A percentile compares a stretch with the other conserved stretches of the same genome.
Evolutionary conservation across 2,113 vertebrate genomes (phyloP).

Genomic region (Hucho hucho): DNA sequence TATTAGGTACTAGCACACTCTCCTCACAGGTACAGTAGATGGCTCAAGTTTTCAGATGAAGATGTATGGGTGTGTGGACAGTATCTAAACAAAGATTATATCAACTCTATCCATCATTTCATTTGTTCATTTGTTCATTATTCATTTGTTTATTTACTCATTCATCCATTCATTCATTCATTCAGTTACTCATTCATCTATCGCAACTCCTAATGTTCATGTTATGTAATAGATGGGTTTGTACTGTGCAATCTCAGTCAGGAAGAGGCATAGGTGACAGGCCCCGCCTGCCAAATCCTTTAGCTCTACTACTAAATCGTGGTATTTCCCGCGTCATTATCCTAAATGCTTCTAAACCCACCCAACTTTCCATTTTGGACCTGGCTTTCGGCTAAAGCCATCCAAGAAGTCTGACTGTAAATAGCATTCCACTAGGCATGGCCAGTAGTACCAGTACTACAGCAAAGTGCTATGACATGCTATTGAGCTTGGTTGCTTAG

Average conservation of each 20-base stretch:
- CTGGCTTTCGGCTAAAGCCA: conserved; percentile 2
- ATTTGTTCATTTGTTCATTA: too few relatives aligned
- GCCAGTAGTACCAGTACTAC: not conserved
- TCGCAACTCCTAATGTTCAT: not conserved
- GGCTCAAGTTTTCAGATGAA: too few relatives aligned
- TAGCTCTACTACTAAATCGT: conserved; percentile 31
- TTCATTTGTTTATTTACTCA: too few relatives aligned
- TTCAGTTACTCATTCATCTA: not conserved
- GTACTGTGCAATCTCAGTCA: not conserved
- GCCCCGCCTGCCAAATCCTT: conserved; percentile 49
- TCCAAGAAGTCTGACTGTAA: not conserved
- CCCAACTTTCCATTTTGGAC: conserved; percentile 42
- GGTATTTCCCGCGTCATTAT: conserved; percentile 48
- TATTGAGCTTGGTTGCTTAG: not conserved
- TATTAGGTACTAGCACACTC: too few relatives aligned
- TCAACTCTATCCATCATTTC: too few relatives aligned
- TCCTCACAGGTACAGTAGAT: too few relatives aligned
- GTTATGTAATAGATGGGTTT: not conserved
- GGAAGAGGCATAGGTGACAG: conserved; percentile 34
- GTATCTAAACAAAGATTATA: too few relatives aligned
- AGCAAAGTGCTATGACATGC: not conserved
- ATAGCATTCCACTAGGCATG: too few relatives aligned
- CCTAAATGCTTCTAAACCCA: conserved; percentile 38
- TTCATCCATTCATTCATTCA: not conserved
- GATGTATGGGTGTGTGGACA: too few relatives aligned